A percentile compares a stretch with the other conserved stretches of the same genome.
Conservation (phyloP, 2,888 invertebrate species). For the Schizotus pectinicornis region DNA sequence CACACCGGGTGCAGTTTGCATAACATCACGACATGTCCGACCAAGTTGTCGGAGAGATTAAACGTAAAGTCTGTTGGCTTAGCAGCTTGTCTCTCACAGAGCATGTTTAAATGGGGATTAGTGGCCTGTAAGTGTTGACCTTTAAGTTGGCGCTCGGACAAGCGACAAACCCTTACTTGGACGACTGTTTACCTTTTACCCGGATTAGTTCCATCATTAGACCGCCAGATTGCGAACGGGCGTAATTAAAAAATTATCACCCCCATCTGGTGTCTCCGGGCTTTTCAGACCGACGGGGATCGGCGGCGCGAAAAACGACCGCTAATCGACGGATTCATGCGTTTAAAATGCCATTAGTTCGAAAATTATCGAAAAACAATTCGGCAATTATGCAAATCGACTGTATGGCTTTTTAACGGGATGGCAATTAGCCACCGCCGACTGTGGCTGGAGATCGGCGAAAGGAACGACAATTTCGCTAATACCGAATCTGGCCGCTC, state of each 20-base stretch:
- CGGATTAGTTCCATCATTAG: not conserved
- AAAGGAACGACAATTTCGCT: too few relatives aligned
- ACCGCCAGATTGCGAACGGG: not conserved
- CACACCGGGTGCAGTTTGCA: conserved; percentile 39
- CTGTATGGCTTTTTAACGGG: conserved; percentile 26
- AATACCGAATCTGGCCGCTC: too few relatives aligned
- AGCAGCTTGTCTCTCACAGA: conserved; percentile 48
- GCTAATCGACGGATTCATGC: not conserved
- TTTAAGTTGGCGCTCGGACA: conserved; percentile 13
- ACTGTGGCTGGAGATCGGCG: too few relatives aligned
- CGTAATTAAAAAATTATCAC: not conserved
- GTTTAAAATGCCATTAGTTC: conserved; percentile 12
- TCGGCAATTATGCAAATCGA: conserved; percentile 28
- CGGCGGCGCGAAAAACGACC: not conserved
- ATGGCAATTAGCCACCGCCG: too few relatives aligned
- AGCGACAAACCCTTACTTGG: not conserved
- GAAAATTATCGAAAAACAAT: conserved; percentile 25
- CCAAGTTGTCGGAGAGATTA: conserved; percentile 45
- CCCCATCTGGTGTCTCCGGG: too few relatives aligned
- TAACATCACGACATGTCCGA: conserved; percentile 41
- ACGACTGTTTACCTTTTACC: conserved; percentile 8
- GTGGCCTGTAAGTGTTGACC: conserved; percentile 41
- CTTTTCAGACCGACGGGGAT: not conserved
- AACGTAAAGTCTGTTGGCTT: conserved; percentile 48
- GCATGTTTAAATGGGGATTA: conserved; percentile 48